Conservation (phyloP, 2,113 vertebrate genomes). For the Podarcis cretensis region DNA sequence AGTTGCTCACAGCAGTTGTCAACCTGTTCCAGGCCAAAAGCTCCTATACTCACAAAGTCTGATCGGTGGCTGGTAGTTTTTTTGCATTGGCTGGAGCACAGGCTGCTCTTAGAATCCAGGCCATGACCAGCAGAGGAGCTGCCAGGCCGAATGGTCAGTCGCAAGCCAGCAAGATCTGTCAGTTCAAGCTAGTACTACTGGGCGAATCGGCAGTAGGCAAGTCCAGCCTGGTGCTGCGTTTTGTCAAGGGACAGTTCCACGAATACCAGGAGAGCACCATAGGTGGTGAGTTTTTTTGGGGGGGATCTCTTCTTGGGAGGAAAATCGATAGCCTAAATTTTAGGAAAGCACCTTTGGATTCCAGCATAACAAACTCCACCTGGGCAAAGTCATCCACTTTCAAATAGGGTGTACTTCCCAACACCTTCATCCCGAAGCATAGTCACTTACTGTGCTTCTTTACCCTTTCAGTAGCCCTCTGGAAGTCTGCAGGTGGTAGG, state of each 20-base stretch:
- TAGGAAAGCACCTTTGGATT: neutral
- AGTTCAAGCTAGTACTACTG: constrained; percentile 80
- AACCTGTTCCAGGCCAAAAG: neutral
- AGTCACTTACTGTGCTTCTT: neutral
- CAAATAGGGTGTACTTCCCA: neutral
- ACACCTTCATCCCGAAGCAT: neutral
- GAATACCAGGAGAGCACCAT: constrained; percentile 83
- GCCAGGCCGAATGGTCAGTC: constrained; percentile 82
- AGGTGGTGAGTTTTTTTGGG: constrained; percentile 70
- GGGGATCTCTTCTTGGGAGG: neutral
- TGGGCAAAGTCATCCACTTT: neutral
- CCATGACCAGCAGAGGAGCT: constrained; percentile 80
- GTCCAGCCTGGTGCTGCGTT: constrained; percentile 78
- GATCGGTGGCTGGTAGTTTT: constrained; percentile 30
- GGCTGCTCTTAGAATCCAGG: constrained; percentile 51
- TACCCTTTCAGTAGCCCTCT: neutral
- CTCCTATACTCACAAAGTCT: neutral
- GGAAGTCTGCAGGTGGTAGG: no score
- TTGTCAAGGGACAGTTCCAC: constrained; percentile 83
- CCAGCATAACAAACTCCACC: neutral
- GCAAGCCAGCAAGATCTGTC: constrained; percentile 80
- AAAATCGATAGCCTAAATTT: neutral
- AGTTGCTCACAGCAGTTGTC: neutral
- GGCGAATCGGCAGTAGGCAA: constrained; percentile 82
- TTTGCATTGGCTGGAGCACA: constrained; percentile 32